Evolutionary conservation across 2,113 vertebrate species (phyloP), one percentile per base, ranked within the genome.

Genomic region (Perccottus glenii): DNA sequence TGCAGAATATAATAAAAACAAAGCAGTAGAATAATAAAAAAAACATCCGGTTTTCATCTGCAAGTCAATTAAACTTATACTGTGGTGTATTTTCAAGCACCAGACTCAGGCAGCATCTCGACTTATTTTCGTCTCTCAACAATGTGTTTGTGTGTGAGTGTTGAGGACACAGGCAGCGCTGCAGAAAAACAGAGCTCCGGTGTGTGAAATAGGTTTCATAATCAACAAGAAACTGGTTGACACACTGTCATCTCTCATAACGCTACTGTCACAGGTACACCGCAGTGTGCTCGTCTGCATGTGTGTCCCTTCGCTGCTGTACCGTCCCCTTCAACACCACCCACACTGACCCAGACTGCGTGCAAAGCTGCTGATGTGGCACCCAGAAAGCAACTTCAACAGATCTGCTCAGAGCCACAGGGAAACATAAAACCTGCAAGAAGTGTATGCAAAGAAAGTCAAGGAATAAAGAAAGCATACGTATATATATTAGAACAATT

Each of bases 131-230:
- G 36, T 65, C 43, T 53, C 16, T 60, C 60, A 40, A 43, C 48
- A 64, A 50, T 55, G 49, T 33, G 9, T 60, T 33, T 40, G 42
- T n/a, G 2, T 33, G 32, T 52, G 38, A 51, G 12, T 40, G 58
- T 51, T 52, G 42, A 67, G 36, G 63, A 59, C 52, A 48, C 64
- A 80, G 61, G 73, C 65, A 46, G 15, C 58, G 49, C 7, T 38
- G 67, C 64, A 60, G 60, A 49, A 74, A 64, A 64, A 72, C 67
- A 55, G 59, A 46, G 65, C 65, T 69, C 74, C 60, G 51, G 60
- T 61, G 58, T 82, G 69, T 77, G 71, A 74, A 80, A 74, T 64
- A 82, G 73, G 86, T 90, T 90, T 86, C 76, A 80, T 80, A 88
- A 83, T 78, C 74, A 82, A 77, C 80, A 83, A 79, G 80, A 83